Evolutionary conservation across 2,888 invertebrate genomes (phyloP), one percentile per base, ranked within the genome.

Genomic region (Lochmaea capreae): DNA sequence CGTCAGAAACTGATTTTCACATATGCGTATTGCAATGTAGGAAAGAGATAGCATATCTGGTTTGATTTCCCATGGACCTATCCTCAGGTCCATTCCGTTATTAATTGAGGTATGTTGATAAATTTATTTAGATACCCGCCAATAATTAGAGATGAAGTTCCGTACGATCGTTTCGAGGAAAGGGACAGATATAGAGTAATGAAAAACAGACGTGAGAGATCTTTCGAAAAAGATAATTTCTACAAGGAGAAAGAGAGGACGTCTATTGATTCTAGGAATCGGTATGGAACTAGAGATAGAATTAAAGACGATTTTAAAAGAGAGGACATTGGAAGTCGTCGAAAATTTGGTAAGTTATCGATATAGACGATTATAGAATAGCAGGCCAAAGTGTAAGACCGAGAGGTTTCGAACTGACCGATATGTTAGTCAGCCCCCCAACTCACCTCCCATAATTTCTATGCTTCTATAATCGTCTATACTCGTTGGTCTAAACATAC

Each of bases 151-250:
- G 33, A 66, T 11, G n/a, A 26, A 22, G 26, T 22, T 42, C 57
- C 39, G 11, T 18, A 43, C 16, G 43, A 18, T 16, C 26, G 52
- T 22, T 42, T 11, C 5, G 42, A 46, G 11, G 63, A 61, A 33
- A 26, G 59, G 12, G 68, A 72, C 4, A 75, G 65, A 33, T 65
- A 63, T 22, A 33, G 58, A 16, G 65, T 62, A 18, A 67, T 58
- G 57, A 61, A 54, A n/a, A 57, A n/a, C 43, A 49, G 69, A 61
- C 16, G 12, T 16, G 73, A 65, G 9, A 62, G 43, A 39, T 62
- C 73, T 3, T 66, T 73, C 18, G 73, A 73, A 39, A 8, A 46
- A 11, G 57, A 65, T 46, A 42, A 65, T 12, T 54, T 57, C 42
- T 22, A 22, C 26, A n/a, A 61, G 14, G 59, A 61, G 16, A 42